These are phyloP conservation scores for Forbesichthys papilliferus DNA, from an alignment of 2,113 vertebrate species.

Conservation along the genomic window DNA sequence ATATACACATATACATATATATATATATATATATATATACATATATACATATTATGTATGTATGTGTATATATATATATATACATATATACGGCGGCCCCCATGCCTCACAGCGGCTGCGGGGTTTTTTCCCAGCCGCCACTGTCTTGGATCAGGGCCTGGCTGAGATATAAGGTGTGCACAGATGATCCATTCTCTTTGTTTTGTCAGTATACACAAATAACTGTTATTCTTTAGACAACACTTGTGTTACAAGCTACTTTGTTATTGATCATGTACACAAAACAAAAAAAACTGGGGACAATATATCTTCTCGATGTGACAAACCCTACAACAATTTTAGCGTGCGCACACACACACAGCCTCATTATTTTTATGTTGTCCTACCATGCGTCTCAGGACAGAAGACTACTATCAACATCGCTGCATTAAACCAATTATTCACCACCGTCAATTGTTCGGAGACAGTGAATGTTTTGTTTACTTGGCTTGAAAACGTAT, in stretches of 20 bases:
- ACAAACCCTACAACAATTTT: neutral
- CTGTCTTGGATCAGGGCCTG: too few relatives aligned
- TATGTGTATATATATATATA: too few relatives aligned
- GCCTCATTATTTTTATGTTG: conserved; percentile 62
- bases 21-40: too few relatives aligned
- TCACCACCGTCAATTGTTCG: conserved; percentile 48
- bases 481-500: conserved; percentile 35
- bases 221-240: too few relatives aligned
- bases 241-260: neutral
- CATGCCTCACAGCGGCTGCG: too few relatives aligned
- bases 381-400: conserved; percentile 46
- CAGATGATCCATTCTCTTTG: too few relatives aligned
- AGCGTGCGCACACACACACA: neutral
- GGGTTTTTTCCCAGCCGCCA: too few relatives aligned
- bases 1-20: too few relatives aligned
- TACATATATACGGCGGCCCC: too few relatives aligned
- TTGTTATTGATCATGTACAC: conserved; percentile 8
- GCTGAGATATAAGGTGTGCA: too few relatives aligned
- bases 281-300: conserved; percentile 29
- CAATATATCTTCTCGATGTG: conserved; percentile 5
- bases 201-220: too few relatives aligned
- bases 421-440: conserved; percentile 58
- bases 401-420: conserved; percentile 39
- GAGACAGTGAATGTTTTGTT: conserved; percentile 56
- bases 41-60: too few relatives aligned